These are phyloP conservation scores for Microctonus brassicae DNA, from an alignment of 2,888 invertebrate genomes.

Conservation along the genomic window DNA sequence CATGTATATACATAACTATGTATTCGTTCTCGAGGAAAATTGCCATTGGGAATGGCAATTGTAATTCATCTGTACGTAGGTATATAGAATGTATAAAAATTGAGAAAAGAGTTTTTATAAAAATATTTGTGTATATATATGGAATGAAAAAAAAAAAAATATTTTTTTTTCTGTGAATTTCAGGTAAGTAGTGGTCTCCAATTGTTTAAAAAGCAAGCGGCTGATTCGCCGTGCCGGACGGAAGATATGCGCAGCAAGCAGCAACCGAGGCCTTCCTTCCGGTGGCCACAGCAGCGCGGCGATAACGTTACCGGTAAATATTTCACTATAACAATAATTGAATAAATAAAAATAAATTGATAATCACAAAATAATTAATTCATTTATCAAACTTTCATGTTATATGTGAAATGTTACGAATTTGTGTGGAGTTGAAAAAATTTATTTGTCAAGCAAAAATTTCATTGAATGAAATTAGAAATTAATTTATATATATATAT, in stretches of 20 bases:
- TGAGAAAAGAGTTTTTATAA: neutral
- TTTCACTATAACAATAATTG: conserved; percentile 32
- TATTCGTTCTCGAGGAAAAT: neutral
- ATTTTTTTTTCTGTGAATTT: conserved; percentile 52
- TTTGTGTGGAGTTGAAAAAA: too few species aligned
- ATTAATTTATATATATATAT: too few species aligned
- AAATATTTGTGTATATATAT: neutral
- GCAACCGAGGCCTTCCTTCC: conserved; percentile 79
- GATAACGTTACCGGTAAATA: conserved; percentile 74
- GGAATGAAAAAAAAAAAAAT: too few species aligned
- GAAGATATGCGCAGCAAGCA: conserved; percentile 78
- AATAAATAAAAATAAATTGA: conserved; percentile 5
- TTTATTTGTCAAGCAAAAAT: too few species aligned
- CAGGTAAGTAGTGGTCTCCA: conserved; percentile 69
- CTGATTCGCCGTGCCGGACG: conserved; percentile 68
- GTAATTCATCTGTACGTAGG: neutral
- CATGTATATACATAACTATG: neutral
- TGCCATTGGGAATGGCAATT: neutral
- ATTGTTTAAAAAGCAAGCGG: conserved; percentile 67
- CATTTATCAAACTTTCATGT: too few species aligned
- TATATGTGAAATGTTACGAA: too few species aligned
- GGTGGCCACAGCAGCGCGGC: conserved; percentile 76
- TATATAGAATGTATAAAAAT: neutral
- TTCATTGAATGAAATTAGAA: too few species aligned
- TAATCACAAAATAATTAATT: neutral